A percentile compares a stretch with the other conserved stretches of the same genome.
Conservation (phyloP, 2,888 invertebrate genomes). For the Tetanocera ferruginea region DNA sequence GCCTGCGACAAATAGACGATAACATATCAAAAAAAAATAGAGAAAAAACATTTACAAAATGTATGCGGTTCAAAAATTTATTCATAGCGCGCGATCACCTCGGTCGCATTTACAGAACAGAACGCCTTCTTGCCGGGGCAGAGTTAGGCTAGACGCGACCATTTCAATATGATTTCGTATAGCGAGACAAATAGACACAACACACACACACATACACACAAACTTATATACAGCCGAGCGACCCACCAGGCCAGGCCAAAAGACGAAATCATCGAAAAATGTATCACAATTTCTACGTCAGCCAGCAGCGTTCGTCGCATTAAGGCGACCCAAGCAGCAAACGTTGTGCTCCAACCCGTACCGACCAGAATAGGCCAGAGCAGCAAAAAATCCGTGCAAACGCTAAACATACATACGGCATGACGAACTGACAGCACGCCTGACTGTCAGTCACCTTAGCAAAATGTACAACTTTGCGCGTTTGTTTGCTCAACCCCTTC, state of each 20-base stretch:
- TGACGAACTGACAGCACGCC: conserved; percentile 10
- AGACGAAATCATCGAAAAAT: conserved; percentile 51
- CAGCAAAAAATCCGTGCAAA: not conserved
- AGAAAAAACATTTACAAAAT: not conserved
- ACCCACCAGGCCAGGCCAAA: conserved; percentile 24
- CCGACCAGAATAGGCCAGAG: not conserved
- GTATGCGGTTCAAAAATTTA: conserved; percentile 35
- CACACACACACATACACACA: conserved; percentile 22
- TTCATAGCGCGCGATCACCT: conserved; percentile 39
- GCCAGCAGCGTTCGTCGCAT: not conserved
- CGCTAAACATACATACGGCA: not conserved
- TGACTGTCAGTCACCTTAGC: conserved; percentile 19
- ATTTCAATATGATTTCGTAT: conserved; percentile 5
- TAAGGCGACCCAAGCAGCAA: conserved; percentile 15
- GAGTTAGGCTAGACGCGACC: conserved; percentile 11
- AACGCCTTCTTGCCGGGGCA: conserved; percentile 24
- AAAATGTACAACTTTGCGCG: not conserved
- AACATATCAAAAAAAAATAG: not conserved
- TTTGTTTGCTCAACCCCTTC: not conserved
- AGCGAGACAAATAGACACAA: not conserved
- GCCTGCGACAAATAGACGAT: conserved; percentile 14
- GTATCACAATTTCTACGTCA: not conserved
- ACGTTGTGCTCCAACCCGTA: not conserved
- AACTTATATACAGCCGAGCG: not conserved
- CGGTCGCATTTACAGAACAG: conserved; percentile 22